Evolutionary conservation across 2,888 invertebrate species (phyloP), one percentile per base, ranked within the genome.

Genomic region (Harpalus rufipes): DNA sequence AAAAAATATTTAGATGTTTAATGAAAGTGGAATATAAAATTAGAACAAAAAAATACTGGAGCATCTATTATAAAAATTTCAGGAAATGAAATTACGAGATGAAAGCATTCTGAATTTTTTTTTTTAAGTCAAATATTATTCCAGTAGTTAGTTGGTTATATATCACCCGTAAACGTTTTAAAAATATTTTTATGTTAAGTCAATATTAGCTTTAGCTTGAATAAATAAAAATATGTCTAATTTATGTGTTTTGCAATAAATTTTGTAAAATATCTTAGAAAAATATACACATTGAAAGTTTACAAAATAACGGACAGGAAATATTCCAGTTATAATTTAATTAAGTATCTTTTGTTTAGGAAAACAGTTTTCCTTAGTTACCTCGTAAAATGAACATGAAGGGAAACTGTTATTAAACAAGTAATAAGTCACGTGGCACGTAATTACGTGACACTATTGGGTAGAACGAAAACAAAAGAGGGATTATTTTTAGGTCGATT

Each of bases 111-210:
- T 51, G 2, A 51, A 8, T 51, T 51, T 63, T 32, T 63, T 25
- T 63, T 25, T 25, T 6, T 32, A 25, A 10, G 10, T 14, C 14
- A 14, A 16, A 16, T 44, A 44, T 44, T 44, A 51, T 41, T 74
- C 44, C 16, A 10, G 16, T 44, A 18, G 72, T 74, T 74, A 74
- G 12, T 4, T 3, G 16, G 7, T 44, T 12, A 74, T 74, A 44
- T 44, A 74, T 74, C 21, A 74, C 18, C 44, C 39, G n/a, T 16
- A 68, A 74, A 74, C 18, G 39, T 41, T 68, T 68, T 8, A 68
- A 74, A 72, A 44, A 74, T 74, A 74, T 74, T 74, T 74, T 74
- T 18, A 68, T 68, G 68, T 14, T 39, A 14, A 51, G 44, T 44
- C 72, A 74, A 74, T 74, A 74, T 74, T 74, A 74, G 41, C 51